These are phyloP conservation scores for Cherax quadricarinatus DNA, from an alignment of 1,140 invertebrate genomes.

Conservation along the genomic window DNA sequence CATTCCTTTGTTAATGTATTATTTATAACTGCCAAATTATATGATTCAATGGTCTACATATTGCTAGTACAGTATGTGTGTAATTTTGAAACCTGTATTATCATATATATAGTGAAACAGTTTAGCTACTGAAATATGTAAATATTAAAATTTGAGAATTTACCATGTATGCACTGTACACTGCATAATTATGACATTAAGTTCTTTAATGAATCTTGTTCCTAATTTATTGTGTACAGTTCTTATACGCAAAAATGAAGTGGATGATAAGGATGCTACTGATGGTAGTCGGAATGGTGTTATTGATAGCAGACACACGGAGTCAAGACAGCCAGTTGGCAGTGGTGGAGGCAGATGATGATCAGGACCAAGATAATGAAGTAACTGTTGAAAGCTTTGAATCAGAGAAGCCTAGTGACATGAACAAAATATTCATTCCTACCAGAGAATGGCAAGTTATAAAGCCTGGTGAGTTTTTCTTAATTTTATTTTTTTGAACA, in stretches of 20 bases:
- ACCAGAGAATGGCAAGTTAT: constrained; percentile 57
- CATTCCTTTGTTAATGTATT: too few species aligned
- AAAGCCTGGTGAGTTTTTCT: constrained; percentile 25
- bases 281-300: constrained; percentile 22
- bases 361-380: constrained; percentile 39
- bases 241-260: constrained; percentile 20
- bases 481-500: background rate
- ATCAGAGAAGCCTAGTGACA: constrained; percentile 9
- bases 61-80: too few species aligned
- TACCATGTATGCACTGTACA: too few species aligned
- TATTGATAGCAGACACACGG: background rate
- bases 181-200: too few species aligned
- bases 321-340: constrained; percentile 7
- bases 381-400: constrained; percentile 17
- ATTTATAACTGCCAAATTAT: too few species aligned
- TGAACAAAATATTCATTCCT: constrained; percentile 43
- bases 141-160: too few species aligned
- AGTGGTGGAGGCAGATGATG: background rate
- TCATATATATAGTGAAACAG: too few species aligned
- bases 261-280: background rate
- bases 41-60: too few species aligned
- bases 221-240: too few species aligned
- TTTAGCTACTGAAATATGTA: too few species aligned
- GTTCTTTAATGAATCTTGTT: too few species aligned
- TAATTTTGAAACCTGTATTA: too few species aligned